phyloP scores from a whole-genome alignment of 2,888 invertebrate species.

The Xiphydria camelus region DNA sequence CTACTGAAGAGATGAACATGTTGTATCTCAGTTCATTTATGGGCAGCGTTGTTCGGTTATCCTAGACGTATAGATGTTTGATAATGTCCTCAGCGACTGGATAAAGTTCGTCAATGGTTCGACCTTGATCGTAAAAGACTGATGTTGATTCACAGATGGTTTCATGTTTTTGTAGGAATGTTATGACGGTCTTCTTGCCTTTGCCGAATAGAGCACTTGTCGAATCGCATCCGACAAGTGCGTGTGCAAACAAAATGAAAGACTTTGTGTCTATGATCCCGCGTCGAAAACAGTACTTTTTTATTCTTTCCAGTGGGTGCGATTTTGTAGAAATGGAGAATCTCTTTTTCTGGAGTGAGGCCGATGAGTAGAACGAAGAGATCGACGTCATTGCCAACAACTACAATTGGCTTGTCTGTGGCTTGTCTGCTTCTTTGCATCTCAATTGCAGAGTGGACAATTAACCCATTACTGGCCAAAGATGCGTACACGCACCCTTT shows the following conservation, averaged over 20 bases:
- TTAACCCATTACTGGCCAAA: too few relatives aligned
- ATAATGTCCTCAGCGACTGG: conserved; percentile 6
- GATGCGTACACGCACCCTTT: too few relatives aligned
- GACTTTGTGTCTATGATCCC: conserved; percentile 14
- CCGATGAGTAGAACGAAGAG: too few relatives aligned
- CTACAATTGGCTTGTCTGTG: conserved; percentile 4
- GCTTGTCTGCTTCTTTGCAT: too few relatives aligned
- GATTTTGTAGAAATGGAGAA: conserved; percentile 10
- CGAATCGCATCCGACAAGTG: too few relatives aligned
- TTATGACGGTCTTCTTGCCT: conserved; percentile 13
- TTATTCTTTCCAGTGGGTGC: background rate
- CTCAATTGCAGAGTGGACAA: too few relatives aligned
- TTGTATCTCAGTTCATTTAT: too few relatives aligned
- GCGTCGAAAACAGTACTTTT: conserved; percentile 12
- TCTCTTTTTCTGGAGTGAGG: background rate
- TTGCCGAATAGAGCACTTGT: conserved; percentile 15
- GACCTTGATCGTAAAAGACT: conserved; percentile 11
- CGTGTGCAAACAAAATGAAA: too few relatives aligned
- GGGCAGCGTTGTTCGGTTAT: background rate
- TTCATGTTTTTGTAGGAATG: conserved; percentile 10
- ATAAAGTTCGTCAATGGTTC: conserved; percentile 12
- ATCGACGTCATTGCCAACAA: conserved; percentile 23
- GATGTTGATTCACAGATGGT: conserved; percentile 1
- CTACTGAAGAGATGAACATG: background rate
- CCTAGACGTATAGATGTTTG: conserved; percentile 5